Evolutionary conservation across 2,888 invertebrate genomes (phyloP).

Genomic region (Coenonympha arcania): DNA sequence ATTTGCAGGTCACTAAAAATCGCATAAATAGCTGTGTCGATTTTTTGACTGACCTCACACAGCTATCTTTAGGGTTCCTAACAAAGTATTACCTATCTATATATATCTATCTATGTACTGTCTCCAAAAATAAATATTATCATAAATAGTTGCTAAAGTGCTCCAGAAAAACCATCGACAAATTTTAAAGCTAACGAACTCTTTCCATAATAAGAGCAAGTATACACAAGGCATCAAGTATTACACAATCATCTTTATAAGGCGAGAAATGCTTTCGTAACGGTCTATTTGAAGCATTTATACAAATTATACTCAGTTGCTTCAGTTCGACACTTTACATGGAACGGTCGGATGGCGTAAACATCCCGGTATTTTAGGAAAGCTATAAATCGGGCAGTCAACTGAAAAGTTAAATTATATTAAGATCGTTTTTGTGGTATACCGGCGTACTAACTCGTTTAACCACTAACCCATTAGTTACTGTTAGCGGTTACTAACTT

Average conservation of each 20-base stretch:
- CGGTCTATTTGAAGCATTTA: constrained; percentile 22
- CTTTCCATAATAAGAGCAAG: constrained; percentile 14
- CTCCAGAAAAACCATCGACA: constrained; percentile 4
- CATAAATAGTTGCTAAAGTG: not conserved
- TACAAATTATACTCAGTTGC: constrained; percentile 13
- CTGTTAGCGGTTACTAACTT: too few relatives aligned
- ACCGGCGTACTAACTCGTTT: constrained; percentile 28
- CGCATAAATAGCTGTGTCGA: too few relatives aligned
- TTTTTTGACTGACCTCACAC: too few relatives aligned
- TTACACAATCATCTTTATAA: constrained; percentile 22
- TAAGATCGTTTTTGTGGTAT: constrained; percentile 30
- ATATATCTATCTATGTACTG: too few relatives aligned
- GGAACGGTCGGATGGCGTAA: constrained; percentile 38
- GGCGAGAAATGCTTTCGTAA: constrained; percentile 22
- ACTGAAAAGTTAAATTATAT: constrained; percentile 42
- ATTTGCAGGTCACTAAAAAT: too few relatives aligned
- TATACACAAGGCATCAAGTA: constrained; percentile 12
- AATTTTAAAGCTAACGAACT: constrained; percentile 11
- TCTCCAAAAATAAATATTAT: too few relatives aligned
- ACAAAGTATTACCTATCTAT: too few relatives aligned
- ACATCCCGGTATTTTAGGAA: constrained; percentile 45
- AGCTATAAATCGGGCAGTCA: constrained; percentile 44
- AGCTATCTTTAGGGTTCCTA: too few relatives aligned
- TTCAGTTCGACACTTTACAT: constrained; percentile 33
- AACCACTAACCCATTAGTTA: constrained; percentile 5